Evolutionary conservation across 2,113 vertebrate genomes (phyloP).

Genomic region (Oriolus oriolus): DNA sequence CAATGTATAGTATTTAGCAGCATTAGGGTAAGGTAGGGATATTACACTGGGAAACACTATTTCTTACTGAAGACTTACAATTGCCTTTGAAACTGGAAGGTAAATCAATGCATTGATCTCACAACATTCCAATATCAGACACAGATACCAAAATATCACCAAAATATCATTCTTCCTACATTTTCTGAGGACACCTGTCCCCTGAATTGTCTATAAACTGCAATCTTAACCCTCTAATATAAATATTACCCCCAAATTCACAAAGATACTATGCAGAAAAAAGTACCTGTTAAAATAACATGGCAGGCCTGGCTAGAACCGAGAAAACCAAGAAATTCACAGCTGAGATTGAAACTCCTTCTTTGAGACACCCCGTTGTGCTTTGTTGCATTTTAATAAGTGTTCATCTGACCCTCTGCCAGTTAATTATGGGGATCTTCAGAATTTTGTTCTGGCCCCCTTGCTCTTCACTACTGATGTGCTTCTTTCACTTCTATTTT

Average conservation of each 20-base stretch:
- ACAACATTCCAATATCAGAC: neutral
- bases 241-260: neutral
- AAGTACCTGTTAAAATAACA: neutral
- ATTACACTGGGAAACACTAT: neutral
- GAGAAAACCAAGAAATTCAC: slow-evolving; percentile 6
- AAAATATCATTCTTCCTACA: neutral
- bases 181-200: neutral
- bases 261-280: neutral
- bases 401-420: slow-evolving; percentile 14
- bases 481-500: slow-evolving; percentile 34
- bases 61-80: neutral
- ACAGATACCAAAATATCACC: neutral
- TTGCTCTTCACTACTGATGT: slow-evolving; percentile 18
- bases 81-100: neutral
- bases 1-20: neutral
- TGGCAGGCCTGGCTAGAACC: neutral
- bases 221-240: neutral
- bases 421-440: slow-evolving; percentile 42
- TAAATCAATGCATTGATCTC: neutral
- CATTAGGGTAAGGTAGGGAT: neutral
- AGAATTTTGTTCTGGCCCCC: slow-evolving; percentile 14
- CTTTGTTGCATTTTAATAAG: slow-evolving; percentile 51
- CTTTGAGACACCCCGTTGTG: slow-evolving; percentile 2
- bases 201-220: neutral
- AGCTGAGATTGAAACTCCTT: slow-evolving; percentile 17